Evolutionary conservation across 2,888 invertebrate genomes (phyloP), one percentile per base, ranked within the genome.

Genomic region (Gari tellinella): DNA sequence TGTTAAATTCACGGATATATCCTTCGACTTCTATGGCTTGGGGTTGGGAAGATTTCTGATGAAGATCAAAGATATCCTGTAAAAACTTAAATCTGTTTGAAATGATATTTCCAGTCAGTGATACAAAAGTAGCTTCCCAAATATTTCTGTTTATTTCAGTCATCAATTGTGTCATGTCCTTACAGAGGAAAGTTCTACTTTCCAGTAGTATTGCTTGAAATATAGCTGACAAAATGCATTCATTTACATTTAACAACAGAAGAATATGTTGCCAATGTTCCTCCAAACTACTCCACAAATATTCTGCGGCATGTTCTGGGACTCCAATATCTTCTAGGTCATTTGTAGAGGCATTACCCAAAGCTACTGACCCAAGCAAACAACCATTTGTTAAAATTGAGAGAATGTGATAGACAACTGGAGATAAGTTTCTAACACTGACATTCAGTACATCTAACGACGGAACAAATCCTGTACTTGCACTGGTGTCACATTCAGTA

Each of bases 311-410:
- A 7, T 46, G 1, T 55, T 21, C 5, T 25, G 15, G 41, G 37
- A 41, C 25, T 64, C 63, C 21, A 37, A 58, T 15, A 5, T 45
- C 21, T 23, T 58, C 8, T 19, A 51, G 19, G 2, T 38, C 10
- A 12, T 23, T 31, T 58, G 58, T 15, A 7, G 2, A 14, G 7
- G 19, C n/a, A 12, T 23, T 45, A 38, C 43, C 52, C 19, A 75
- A 40, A n/a, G 58, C 62, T 8, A 66, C 14, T 21, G 70, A 65
- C 21, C 75, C 70, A 14, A 75, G 17, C 25, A 66, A n/a, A 41
- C 62, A 57, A 12, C 70, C 62, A 31, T 69, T 69, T 26, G 46
- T 52, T 21, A 75, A 15, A 5, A 75, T 10, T 3, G 40, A 51
- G 10, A 66, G 25, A 23, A 66, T 37, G 19, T 57, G 46, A 25